phyloP scores from a whole-genome alignment of 2,888 invertebrate genomes.

The Prosopocoilus inquinatus region DNA sequence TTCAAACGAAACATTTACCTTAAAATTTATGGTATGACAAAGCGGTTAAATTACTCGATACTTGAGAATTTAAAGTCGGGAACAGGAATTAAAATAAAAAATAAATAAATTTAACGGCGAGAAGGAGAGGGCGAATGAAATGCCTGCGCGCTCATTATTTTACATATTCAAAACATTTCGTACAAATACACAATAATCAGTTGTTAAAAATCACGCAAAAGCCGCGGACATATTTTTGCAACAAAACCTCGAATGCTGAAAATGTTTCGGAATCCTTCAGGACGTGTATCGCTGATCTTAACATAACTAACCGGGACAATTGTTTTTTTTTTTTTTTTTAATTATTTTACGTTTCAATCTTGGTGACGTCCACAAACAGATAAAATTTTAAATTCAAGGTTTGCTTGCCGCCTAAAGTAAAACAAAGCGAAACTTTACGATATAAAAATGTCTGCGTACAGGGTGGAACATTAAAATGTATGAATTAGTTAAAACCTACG shows the following conservation, averaged over 20 bases:
- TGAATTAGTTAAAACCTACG: not conserved
- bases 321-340: too few relatives aligned
- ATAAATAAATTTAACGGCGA: slow-evolving; percentile 9
- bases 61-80: slow-evolving; percentile 21
- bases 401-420: too few relatives aligned
- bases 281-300: slow-evolving; percentile 4
- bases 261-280: slow-evolving; percentile 27
- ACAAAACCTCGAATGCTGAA: slow-evolving; percentile 30
- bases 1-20: slow-evolving; percentile 15
- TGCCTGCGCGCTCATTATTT: slow-evolving; percentile 34
- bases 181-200: slow-evolving; percentile 32
- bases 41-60: slow-evolving; percentile 14
- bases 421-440: too few relatives aligned
- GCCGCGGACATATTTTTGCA: slow-evolving; percentile 29
- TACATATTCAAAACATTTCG: slow-evolving; percentile 35
- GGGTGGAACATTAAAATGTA: not conserved
- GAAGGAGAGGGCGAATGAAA: slow-evolving; percentile 21
- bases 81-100: slow-evolving; percentile 25
- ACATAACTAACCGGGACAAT: too few relatives aligned
- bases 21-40: slow-evolving; percentile 19
- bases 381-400: too few relatives aligned
- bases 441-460: too few relatives aligned
- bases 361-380: too few relatives aligned
- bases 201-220: slow-evolving; percentile 29
- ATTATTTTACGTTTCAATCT: too few relatives aligned